Evolutionary conservation across 2,888 invertebrate genomes (phyloP).

Genomic region (Ramazzottius varieornatus): DNA sequence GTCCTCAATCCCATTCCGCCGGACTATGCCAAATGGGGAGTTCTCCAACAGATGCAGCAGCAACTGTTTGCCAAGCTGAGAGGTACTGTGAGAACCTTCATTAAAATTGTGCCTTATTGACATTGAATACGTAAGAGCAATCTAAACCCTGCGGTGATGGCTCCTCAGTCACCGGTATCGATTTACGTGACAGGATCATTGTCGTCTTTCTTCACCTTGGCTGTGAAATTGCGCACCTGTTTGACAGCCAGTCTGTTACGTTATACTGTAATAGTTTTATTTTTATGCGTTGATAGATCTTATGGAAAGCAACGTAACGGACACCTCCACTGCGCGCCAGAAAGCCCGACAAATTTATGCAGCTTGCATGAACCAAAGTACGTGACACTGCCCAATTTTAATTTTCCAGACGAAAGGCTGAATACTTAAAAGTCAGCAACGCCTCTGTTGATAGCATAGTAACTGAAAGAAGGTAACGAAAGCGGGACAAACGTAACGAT

Average conservation of each 20-base stretch:
- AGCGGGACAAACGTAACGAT: too few species aligned
- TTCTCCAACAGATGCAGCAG: slow-evolving; percentile 1
- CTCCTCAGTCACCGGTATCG: background rate
- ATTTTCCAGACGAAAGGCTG: background rate
- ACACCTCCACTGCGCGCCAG: background rate
- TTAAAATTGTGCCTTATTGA: too few species aligned
- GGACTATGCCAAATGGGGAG: slow-evolving; percentile 5
- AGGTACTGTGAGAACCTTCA: too few species aligned
- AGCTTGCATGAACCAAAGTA: background rate
- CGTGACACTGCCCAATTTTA: background rate
- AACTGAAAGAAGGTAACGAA: too few species aligned
- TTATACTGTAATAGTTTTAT: background rate
- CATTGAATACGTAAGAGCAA: too few species aligned
- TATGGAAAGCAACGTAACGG: background rate
- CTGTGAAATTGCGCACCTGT: too few species aligned
- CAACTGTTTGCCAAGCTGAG: background rate
- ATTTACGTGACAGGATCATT: background rate
- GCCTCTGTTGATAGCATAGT: too few species aligned
- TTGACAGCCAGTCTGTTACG: too few species aligned
- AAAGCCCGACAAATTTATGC: slow-evolving; percentile 2
- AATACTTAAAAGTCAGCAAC: background rate
- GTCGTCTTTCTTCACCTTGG: too few species aligned
- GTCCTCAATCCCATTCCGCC: slow-evolving; percentile 3
- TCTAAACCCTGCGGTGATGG: too few species aligned
- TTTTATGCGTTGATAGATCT: background rate